Evolutionary conservation across 2,113 vertebrate species (phyloP), one percentile per base, ranked within the genome.

Genomic region (Myotis davidii): DNA sequence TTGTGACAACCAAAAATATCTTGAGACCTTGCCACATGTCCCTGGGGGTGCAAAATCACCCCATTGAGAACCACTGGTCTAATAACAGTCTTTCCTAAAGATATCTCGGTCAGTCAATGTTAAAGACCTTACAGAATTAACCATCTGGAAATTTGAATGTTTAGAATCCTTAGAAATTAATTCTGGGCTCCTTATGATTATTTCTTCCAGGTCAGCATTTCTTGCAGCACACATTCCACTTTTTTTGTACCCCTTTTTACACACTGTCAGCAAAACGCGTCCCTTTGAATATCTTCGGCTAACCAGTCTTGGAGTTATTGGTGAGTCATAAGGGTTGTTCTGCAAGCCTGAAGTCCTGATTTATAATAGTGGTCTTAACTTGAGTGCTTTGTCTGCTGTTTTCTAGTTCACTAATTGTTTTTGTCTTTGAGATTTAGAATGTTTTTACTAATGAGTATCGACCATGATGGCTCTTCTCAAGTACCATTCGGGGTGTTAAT

Each of bases 251-350:
- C 99, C 99, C 1, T 99, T 99, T 97, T 98, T 99, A 96, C 99
- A 99, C 98, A 99, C 99, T 6, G 99, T 99, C 90, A 99, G 99
- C 98, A 99, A 99, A 98, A 99, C 99, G 0, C 99, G 99, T 20
- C 99, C 99, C 0, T 99, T 99, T 76, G 99, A 99, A 91, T 99
- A 99, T 97, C 99, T 99, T 97, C 98, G 99, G 20, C 99, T 99
- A 72, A 99, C 99, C 2, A 99, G 99, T 97, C 99, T 99, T 0
- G 99, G 99, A 82, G 99, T 99, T 94, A 99, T 99, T 90, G 99
- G 99, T 99, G 97, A 98, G 98, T 94, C 69, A 39, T 52, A 39
- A 72, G 77, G 34, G 14, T 84, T 56, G 39, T 93, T 92, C 88
- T 87, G 11, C 14, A 93, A 96, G 59, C 34, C 64, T 91, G 39